phyloP scores from a whole-genome alignment of 2,113 vertebrate species.

The Cervus canadensis region DNA sequence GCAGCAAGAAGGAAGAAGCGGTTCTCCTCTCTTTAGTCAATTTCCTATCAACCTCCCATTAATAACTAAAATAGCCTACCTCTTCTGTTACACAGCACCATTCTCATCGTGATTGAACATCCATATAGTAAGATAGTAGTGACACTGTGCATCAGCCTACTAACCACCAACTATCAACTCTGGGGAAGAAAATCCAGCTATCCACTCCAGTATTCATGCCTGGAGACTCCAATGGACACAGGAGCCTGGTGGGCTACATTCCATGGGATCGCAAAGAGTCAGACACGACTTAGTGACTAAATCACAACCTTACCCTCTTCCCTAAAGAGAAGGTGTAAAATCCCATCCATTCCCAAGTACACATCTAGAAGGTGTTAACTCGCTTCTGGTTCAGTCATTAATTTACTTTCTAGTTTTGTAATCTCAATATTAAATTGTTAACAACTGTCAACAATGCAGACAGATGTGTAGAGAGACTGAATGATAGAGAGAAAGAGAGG shows the following conservation, averaged over 20 bases:
- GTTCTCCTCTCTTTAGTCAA: neutral
- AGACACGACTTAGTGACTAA: neutral
- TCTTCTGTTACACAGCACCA: neutral
- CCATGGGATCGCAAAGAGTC: neutral
- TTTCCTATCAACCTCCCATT: neutral
- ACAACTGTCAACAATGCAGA: neutral
- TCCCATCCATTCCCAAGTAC: neutral
- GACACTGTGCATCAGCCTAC: neutral
- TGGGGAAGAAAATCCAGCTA: neutral
- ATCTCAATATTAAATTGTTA: neutral
- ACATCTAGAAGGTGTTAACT: neutral
- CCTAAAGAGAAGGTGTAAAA: neutral
- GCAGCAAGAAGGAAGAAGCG: neutral
- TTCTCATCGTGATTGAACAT: neutral
- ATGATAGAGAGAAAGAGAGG: neutral
- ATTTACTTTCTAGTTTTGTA: neutral
- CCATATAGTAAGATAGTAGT: neutral
- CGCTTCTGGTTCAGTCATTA: neutral
- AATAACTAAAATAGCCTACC: neutral
- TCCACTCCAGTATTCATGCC: neutral
- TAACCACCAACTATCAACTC: neutral
- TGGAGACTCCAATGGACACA: neutral
- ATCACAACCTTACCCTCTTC: neutral
- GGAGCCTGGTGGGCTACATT: neutral
- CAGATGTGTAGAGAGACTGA: neutral